Conservation (phyloP, 1,140 invertebrate genomes). For the Tetramorium simillimum region DNA sequence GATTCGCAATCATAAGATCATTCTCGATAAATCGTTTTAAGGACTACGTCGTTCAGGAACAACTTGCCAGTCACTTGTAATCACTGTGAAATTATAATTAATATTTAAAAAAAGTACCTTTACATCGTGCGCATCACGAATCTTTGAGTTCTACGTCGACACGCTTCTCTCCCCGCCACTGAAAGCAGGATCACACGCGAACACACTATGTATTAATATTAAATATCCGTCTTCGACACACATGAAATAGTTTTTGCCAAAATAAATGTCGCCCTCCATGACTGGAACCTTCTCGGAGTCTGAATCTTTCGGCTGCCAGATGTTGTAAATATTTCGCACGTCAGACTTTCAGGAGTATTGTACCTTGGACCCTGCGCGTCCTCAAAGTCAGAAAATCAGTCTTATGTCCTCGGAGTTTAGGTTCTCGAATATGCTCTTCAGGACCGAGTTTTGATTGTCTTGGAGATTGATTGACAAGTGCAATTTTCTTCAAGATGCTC, state of each 20-base stretch:
- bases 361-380: neutral
- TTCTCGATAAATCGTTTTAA: constrained; percentile 31
- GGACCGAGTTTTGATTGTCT: neutral
- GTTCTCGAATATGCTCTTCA: constrained; percentile 4
- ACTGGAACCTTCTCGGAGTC: constrained; percentile 6
- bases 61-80: constrained; percentile 58
- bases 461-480: neutral
- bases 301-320: neutral
- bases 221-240: neutral
- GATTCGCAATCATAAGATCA: constrained; percentile 23
- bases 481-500: neutral
- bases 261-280: constrained; percentile 37
- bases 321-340: neutral
- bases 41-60: constrained; percentile 51
- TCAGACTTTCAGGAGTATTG: neutral
- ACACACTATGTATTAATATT: neutral
- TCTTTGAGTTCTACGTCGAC: constrained; percentile 7
- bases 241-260: neutral
- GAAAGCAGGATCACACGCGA: constrained; percentile 52
- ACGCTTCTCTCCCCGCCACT: neutral
- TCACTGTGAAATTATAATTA: constrained; percentile 24
- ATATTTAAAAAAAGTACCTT: constrained; percentile 38
- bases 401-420: constrained; percentile 39
- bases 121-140: constrained; percentile 4
- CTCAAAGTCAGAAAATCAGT: constrained; percentile 30